These are phyloP conservation scores for Synanthedon formicaeformis DNA, from an alignment of 2,888 invertebrate species.

Conservation along the genomic window DNA sequence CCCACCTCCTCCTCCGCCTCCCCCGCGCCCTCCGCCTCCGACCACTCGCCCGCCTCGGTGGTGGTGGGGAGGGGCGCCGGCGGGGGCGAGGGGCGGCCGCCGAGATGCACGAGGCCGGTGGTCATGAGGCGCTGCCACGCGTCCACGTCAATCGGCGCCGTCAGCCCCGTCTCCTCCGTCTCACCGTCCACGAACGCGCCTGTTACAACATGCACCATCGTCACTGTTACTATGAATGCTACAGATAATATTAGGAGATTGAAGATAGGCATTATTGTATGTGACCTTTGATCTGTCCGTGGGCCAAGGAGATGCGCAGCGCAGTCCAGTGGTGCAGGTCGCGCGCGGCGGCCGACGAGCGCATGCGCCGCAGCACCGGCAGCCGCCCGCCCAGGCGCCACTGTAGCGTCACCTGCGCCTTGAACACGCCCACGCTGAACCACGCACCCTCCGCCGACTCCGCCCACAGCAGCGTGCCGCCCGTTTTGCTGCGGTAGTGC, in stretches of 20 bases:
- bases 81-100: conserved; percentile 27
- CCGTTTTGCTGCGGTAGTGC: conserved; percentile 75
- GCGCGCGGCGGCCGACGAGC: conserved; percentile 23
- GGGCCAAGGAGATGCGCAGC: conserved; percentile 15
- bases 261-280: too few species aligned
- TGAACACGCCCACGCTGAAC: conserved; percentile 79
- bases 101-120: conserved; percentile 50
- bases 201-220: conserved; percentile 3
- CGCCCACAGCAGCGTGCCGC: conserved; percentile 82
- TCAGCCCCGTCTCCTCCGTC: conserved; percentile 60
- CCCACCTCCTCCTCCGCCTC: background rate
- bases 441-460: conserved; percentile 48
- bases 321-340: conserved; percentile 20
- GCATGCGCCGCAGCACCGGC: conserved; percentile 32
- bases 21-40: background rate
- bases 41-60: conserved; percentile 2
- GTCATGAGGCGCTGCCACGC: conserved; percentile 62
- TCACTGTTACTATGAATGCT: too few species aligned
- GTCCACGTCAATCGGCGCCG: conserved; percentile 53
- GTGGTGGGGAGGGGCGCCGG: conserved; percentile 11
- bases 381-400: conserved; percentile 69
- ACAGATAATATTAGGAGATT: background rate
- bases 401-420: conserved; percentile 76
- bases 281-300: conserved; percentile 7
- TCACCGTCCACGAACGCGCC: conserved; percentile 63